Percentiles rank a stretch among this genome's conserved stretches.
Conservation (phyloP, 2,888 invertebrate genomes). For the Villa cingulata region DNA sequence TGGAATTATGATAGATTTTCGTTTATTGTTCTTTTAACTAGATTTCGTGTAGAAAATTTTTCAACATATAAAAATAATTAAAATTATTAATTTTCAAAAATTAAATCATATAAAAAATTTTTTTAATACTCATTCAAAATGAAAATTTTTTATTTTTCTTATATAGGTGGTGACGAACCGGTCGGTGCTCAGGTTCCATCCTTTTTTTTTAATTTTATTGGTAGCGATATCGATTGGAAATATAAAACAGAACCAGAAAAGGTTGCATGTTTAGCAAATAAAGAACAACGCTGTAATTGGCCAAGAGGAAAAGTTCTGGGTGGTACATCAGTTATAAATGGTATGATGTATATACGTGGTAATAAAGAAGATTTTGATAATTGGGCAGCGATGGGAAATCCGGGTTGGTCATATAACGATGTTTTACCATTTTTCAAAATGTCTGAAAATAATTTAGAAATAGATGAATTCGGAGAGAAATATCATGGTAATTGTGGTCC, state of each 20-base stretch:
- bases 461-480: constrained; percentile 57
- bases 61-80: no score
- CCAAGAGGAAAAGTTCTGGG: constrained; percentile 79
- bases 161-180: constrained; percentile 64
- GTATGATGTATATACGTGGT: constrained; percentile 92
- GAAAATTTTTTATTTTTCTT: constrained; percentile 6
- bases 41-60: no score
- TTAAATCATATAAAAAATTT: no score
- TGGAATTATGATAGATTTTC: no score
- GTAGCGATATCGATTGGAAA: constrained; percentile 77
- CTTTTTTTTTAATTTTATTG: constrained; percentile 77
- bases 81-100: no score
- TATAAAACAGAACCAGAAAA: constrained; percentile 73
- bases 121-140: no score
- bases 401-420: constrained; percentile 80
- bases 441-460: constrained; percentile 65
- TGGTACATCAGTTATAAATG: constrained; percentile 86
- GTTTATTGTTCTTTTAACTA: no score
- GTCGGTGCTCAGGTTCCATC: constrained; percentile 81
- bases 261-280: constrained; percentile 60
- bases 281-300: constrained; percentile 63
- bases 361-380: constrained; percentile 74
- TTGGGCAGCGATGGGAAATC: constrained; percentile 75
- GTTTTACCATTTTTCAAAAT: constrained; percentile 81
- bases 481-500: constrained; percentile 68